A percentile compares a stretch with the other conserved stretches of the same genome.
phyloP scores from a whole-genome alignment of 1,140 invertebrate species.

The Chrysopa pallens region DNA sequence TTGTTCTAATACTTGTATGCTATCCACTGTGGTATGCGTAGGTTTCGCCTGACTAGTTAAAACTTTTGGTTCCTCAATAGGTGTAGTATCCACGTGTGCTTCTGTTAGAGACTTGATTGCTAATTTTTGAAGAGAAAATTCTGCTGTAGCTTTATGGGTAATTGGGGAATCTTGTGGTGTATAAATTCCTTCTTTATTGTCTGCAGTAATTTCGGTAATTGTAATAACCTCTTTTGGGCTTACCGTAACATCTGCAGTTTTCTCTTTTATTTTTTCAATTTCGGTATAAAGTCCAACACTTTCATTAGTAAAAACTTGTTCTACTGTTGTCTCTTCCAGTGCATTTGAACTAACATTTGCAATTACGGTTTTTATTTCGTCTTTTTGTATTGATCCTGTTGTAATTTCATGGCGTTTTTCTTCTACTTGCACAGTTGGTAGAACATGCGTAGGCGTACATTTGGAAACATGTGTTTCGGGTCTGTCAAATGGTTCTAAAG shows the following conservation, averaged over 20 bases:
- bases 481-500: constrained; percentile 24
- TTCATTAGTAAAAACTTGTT: constrained; percentile 31
- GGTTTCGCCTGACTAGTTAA: constrained; percentile 23
- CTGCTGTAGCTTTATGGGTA: constrained; percentile 21
- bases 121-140: constrained; percentile 26
- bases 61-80: constrained; percentile 21
- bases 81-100: constrained; percentile 26
- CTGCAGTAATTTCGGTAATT: constrained; percentile 28
- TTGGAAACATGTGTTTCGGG: constrained; percentile 35
- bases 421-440: constrained; percentile 36
- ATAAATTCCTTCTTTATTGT: constrained; percentile 26
- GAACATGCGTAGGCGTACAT: constrained; percentile 27
- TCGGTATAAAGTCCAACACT: constrained; percentile 15
- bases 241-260: constrained; percentile 26
- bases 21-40: constrained; percentile 27
- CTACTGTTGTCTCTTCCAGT: constrained; percentile 30
- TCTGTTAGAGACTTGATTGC: constrained; percentile 28
- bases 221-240: constrained; percentile 29
- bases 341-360: constrained; percentile 28
- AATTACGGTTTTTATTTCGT: constrained; percentile 15
- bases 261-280: constrained; percentile 20
- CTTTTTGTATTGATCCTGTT: constrained; percentile 23
- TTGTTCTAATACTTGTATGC: constrained; percentile 28
- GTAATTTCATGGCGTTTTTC: constrained; percentile 32
- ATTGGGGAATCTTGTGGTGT: constrained; percentile 11